Conservation (phyloP, 2,888 invertebrate genomes). For the Nymphalis polychloros region DNA sequence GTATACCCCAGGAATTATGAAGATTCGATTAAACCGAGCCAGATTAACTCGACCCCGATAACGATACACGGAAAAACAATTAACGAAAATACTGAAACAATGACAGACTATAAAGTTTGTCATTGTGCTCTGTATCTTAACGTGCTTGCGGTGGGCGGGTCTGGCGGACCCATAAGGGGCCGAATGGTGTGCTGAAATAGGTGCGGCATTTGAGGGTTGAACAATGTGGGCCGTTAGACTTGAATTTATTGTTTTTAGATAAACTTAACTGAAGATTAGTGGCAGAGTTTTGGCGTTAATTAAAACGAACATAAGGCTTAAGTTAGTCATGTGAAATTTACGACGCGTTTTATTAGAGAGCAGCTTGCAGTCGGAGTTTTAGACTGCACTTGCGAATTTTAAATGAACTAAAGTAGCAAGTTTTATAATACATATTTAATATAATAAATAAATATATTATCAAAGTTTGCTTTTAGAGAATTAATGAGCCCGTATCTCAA, state of each 20-base stretch:
- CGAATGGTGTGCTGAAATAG: slow-evolving; percentile 47
- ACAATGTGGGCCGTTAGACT: slow-evolving; percentile 61
- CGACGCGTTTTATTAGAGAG: slow-evolving; percentile 34
- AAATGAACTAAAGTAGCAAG: background rate
- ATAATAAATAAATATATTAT: background rate
- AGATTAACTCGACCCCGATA: slow-evolving; percentile 69
- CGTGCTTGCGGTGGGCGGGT: slow-evolving; percentile 67
- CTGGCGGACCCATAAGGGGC: slow-evolving; percentile 54
- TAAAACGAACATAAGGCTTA: slow-evolving; percentile 35
- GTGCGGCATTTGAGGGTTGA: slow-evolving; percentile 66
- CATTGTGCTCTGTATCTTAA: slow-evolving; percentile 74
- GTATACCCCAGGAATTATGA: slow-evolving; percentile 58
- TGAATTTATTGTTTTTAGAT: slow-evolving; percentile 77
- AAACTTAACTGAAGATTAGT: slow-evolving; percentile 67
- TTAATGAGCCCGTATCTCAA: too few relatives aligned
- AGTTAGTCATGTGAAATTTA: slow-evolving; percentile 34
- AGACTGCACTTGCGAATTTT: background rate
- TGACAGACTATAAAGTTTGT: slow-evolving; percentile 72
- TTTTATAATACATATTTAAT: background rate
- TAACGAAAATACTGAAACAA: slow-evolving; percentile 75
- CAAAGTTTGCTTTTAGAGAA: background rate
- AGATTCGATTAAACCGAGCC: slow-evolving; percentile 72
- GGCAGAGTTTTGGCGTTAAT: slow-evolving; percentile 46
- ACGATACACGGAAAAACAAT: slow-evolving; percentile 79
- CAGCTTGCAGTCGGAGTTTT: slow-evolving; percentile 23